A percentile compares a stretch with the other conserved stretches of the same genome.
Evolutionary conservation across 92 coral and sea anemone species (phyloP).

Genomic region (Actinernus sp.): DNA sequence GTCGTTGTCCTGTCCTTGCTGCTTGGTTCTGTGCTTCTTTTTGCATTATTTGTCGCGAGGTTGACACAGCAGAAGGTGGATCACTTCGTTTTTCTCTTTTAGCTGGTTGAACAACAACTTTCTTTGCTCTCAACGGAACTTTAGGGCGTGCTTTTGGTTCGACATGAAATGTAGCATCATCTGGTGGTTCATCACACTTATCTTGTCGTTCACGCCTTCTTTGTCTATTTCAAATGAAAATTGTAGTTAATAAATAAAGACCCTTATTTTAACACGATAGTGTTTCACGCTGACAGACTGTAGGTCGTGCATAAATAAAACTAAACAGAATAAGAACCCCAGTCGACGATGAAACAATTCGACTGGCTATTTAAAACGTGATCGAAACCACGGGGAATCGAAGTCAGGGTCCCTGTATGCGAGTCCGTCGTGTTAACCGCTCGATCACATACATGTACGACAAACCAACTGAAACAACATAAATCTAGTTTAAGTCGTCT

Average conservation of each 20-base stretch:
- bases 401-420: no score
- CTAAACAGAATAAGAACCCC: no score
- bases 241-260: neutral
- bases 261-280: no score
- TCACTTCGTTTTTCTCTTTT: constrained; percentile 15
- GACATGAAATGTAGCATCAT: neutral
- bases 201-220: constrained; percentile 2
- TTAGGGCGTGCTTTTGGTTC: neutral
- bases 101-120: constrained; percentile 23
- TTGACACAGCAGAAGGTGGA: neutral
- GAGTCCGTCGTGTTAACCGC: no score
- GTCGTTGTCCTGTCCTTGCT: neutral
- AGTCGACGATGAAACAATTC: no score
- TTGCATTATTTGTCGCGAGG: neutral
- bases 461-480: no score
- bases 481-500: no score
- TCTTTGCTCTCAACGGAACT: neutral
- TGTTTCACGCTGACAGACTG: no score
- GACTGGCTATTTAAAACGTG: no score
- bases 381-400: no score
- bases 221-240: neutral
- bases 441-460: no score
- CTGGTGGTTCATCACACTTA: neutral
- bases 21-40: neutral
- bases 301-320: no score